These are phyloP conservation scores for Caenorhabditis becei DNA, from an alignment of 2,888 invertebrate species.

Conservation along the genomic window DNA sequence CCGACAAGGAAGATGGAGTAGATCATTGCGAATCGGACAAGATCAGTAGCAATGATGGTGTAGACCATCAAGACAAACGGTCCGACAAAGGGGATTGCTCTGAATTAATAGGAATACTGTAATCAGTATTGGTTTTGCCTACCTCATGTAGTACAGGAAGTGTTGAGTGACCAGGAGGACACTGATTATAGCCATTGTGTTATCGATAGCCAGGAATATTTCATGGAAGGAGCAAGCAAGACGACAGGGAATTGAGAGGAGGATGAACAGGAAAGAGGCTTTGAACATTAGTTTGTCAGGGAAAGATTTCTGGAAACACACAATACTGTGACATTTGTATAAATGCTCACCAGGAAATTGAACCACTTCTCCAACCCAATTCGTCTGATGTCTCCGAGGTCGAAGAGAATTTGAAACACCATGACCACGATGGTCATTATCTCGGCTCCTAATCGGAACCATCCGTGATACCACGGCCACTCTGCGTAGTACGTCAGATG, in stretches of 20 bases:
- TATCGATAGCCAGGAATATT: conserved; percentile 68
- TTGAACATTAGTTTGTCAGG: conserved; percentile 95
- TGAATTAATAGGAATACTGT: conserved; percentile 38
- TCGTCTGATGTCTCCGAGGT: conserved; percentile 73
- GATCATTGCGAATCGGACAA: conserved; percentile 91
- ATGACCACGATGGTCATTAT: conserved; percentile 69
- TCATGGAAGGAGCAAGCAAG: conserved; percentile 58
- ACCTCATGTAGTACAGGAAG: conserved; percentile 70
- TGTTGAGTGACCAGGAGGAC: conserved; percentile 69
- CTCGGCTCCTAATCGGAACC: conserved; percentile 74
- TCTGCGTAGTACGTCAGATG: conserved; percentile 65
- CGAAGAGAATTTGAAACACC: conserved; percentile 72
- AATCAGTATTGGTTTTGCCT: background rate
- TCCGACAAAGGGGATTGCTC: conserved; percentile 86
- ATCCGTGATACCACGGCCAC: conserved; percentile 62
- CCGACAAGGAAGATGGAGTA: conserved; percentile 97
- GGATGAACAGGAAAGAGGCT: conserved; percentile 92
- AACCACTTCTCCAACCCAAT: conserved; percentile 83
- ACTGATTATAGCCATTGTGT: conserved; percentile 67
- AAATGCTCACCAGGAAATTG: conserved; percentile 88
- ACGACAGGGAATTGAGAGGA: conserved; percentile 90
- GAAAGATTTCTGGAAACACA: conserved; percentile 88
- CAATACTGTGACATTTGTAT: too few relatives aligned
- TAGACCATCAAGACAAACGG: conserved; percentile 99
- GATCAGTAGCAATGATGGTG: conserved; percentile 88